Conservation (phyloP, 2,113 vertebrate genomes). For the Brachionichthys hirsutus region DNA sequence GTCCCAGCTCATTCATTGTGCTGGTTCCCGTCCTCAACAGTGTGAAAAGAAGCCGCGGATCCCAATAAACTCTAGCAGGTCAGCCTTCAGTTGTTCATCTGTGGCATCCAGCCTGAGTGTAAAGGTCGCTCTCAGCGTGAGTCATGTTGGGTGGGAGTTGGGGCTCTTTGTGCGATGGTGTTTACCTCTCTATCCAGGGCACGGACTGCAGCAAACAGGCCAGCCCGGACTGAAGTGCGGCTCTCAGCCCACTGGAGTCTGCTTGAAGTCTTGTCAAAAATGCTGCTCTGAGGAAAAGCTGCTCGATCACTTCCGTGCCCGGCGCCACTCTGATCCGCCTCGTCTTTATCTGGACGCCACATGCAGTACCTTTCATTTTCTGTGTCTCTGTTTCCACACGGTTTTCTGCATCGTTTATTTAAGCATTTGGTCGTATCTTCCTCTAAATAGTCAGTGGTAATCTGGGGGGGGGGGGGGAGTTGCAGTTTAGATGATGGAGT, state of each 20-base stretch:
- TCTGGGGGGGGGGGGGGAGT: not conserved
- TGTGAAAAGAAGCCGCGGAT: not conserved
- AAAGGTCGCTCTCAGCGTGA: constrained; percentile 40
- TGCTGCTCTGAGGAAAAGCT: constrained; percentile 16
- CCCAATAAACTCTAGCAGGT: not conserved
- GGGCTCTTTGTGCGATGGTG: constrained; percentile 42
- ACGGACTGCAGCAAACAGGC: constrained; percentile 1
- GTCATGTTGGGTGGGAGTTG: not conserved
- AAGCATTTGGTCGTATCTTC: not conserved
- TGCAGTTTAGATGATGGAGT: not conserved
- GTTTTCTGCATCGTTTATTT: not conserved
- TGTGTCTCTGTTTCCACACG: not conserved
- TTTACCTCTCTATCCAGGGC: constrained; percentile 34
- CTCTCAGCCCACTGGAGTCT: constrained; percentile 29
- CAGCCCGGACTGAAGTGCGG: constrained; percentile 21
- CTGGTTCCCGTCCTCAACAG: not conserved
- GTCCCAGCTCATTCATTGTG: too few species aligned
- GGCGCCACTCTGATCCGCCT: constrained; percentile 31
- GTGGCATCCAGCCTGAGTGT: constrained; percentile 2
- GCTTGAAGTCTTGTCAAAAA: constrained; percentile 24
- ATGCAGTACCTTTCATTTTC: not conserved
- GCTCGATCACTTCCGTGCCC: constrained; percentile 6
- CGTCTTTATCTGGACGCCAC: constrained; percentile 33
- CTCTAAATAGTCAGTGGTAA: not conserved
- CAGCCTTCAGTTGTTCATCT: not conserved